Evolutionary conservation across 2,797 vertebrate species (phyloP).

Genomic region (Phaenicophaeus curvirostris): DNA sequence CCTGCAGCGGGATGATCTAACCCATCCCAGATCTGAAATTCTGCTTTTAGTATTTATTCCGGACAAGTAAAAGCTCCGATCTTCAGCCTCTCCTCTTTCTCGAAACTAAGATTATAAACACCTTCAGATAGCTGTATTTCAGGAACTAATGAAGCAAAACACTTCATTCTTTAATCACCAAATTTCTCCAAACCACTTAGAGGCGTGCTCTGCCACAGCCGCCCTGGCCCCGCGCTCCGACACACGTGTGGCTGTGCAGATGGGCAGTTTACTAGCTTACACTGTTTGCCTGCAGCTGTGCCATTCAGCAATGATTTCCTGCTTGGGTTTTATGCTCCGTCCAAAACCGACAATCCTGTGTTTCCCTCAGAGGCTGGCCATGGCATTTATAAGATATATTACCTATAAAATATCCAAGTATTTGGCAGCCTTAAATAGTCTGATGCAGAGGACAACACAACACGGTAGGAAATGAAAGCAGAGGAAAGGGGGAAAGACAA

Average conservation of each 20-base stretch:
- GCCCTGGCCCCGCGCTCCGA: neutral
- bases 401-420: constrained; percentile 69
- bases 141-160: constrained; percentile 46
- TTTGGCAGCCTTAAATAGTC: constrained; percentile 63
- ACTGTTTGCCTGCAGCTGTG: constrained; percentile 71
- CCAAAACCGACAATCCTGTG: constrained; percentile 70
- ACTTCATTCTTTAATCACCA: constrained; percentile 29
- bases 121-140: constrained; percentile 33
- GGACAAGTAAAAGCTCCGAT: neutral
- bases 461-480: constrained; percentile 53
- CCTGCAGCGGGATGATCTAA: neutral
- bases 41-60: neutral
- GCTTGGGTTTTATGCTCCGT: constrained; percentile 69
- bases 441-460: constrained; percentile 66
- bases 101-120: constrained; percentile 17
- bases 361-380: constrained; percentile 66
- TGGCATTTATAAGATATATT: constrained; percentile 73
- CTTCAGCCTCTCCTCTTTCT: neutral
- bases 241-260: constrained; percentile 66
- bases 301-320: constrained; percentile 73
- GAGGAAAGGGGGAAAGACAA: constrained; percentile 32
- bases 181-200: constrained; percentile 38
- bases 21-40: neutral
- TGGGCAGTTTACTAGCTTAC: constrained; percentile 67
- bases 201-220: neutral